Evolutionary conservation across 64 coral and sea anemone species (phyloP).

Genomic region (Montipora efflorescens): DNA sequence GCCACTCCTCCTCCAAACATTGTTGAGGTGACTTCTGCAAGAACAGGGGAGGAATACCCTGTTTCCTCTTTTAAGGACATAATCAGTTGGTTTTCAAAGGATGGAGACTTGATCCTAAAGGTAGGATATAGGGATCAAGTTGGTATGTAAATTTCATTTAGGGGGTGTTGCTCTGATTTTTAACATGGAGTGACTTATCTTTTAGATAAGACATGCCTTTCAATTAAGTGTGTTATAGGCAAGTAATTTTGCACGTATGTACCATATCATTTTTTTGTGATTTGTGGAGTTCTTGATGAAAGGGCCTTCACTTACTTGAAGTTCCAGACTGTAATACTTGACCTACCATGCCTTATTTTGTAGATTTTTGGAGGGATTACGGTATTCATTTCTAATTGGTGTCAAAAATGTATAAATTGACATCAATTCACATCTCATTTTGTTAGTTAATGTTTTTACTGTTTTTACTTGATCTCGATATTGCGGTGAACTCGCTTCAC

Average conservation of each 20-base stretch:
- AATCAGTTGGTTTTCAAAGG: not conserved
- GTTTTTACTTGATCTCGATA: too few species aligned
- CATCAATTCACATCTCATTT: not conserved
- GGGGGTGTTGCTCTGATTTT: not conserved
- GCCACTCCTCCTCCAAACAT: not conserved
- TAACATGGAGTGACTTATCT: not conserved
- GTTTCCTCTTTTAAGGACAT: not conserved
- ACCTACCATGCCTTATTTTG: not conserved
- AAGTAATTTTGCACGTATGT: not conserved
- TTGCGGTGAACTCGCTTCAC: too few species aligned
- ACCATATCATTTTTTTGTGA: not conserved
- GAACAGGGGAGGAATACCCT: not conserved
- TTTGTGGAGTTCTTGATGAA: not conserved
- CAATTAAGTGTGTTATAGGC: not conserved
- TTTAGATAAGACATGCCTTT: not conserved
- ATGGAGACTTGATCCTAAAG: not conserved
- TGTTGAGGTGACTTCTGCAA: not conserved
- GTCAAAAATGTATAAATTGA: not conserved
- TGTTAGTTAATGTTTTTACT: not conserved
- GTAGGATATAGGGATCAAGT: not conserved
- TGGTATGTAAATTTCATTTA: constrained; percentile 15
- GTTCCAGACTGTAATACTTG: not conserved
- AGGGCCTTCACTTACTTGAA: not conserved
- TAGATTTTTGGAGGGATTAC: not conserved
- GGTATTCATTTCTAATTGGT: not conserved